Percentiles rank a stretch among this genome's conserved stretches.
Conservation (phyloP, 2,888 invertebrate genomes). For the Scaptomyza polygonia region DNA sequence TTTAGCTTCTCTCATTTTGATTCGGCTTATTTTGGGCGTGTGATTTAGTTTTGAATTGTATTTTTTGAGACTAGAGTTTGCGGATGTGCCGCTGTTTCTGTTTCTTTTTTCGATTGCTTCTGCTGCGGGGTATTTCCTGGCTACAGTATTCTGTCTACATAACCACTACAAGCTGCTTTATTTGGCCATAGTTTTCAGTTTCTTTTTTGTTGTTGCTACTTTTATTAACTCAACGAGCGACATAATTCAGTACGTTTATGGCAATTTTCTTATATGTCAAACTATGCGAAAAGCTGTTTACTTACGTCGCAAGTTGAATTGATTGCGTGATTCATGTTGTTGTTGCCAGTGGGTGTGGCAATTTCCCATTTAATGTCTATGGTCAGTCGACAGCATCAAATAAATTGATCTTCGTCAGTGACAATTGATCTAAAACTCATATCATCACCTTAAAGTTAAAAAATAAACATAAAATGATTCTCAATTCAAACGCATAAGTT, state of each 20-base stretch:
- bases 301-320: conserved; percentile 22
- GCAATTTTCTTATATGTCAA: conserved; percentile 56
- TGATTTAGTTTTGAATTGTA: conserved; percentile 66
- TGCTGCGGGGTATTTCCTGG: conserved; percentile 70
- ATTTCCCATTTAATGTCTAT: conserved; percentile 21
- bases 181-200: conserved; percentile 59
- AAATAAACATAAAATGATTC: background rate
- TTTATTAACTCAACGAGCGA: conserved; percentile 71
- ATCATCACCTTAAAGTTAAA: conserved; percentile 15
- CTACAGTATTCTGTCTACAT: conserved; percentile 32
- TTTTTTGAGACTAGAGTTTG: conserved; percentile 31
- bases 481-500: background rate
- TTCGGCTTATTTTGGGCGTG: conserved; percentile 66
- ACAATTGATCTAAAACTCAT: background rate
- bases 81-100: conserved; percentile 61
- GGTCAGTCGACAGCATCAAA: background rate
- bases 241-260: conserved; percentile 74
- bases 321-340: conserved; percentile 50
- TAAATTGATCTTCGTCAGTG: conserved; percentile 18
- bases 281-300: conserved; percentile 33
- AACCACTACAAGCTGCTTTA: conserved; percentile 64
- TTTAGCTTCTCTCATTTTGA: conserved; percentile 12
- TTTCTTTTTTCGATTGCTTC: conserved; percentile 25
- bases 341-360: conserved; percentile 42
- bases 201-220: conserved; percentile 11